Evolutionary conservation across 2,113 vertebrate species (phyloP), one percentile per base, ranked within the genome.

Genomic region (Ctenodactylus gundi): DNA sequence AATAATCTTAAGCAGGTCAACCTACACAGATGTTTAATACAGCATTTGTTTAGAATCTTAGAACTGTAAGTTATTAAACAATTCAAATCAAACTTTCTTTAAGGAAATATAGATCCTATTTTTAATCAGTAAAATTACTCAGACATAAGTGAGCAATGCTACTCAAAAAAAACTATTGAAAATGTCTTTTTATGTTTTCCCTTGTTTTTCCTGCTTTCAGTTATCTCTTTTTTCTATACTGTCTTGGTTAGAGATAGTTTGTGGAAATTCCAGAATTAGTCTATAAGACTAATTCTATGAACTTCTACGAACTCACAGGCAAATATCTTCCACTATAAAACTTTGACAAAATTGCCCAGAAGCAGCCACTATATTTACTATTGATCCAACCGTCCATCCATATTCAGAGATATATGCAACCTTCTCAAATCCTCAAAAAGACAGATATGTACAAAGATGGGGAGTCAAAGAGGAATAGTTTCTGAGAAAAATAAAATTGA

Each of bases 311-410:
- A 21, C 31, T 62, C 68, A 85, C 20, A 34, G 21, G 31, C 7
- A 39, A 57, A 36, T 27, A 7, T 85, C 27, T 65, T 70, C 12
- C 76, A 68, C 84, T 81, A 34, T 20, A 9, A 6, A 53, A 27
- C 64, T 67, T 5, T 62, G 7, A 58, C 20, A 73, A 60, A 57
- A 14, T 36, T 57, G 2, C 10, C 29, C 77, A 14, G 15, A 7
- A 55, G 15, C 18, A 84, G 15, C 8, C 10, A 3, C 4, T 57
- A 17, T 18, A 21, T 3, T 20, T 90, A 85, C 23, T 4, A 6
- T 5, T 55, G n/a, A 67, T 25, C 1, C 4, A 8, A 5, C n/a
- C n/a, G n/a, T n/a, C n/a, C 4, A 0, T 36, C 14, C 18, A 0
- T 64, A 27, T 53, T 65, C 27, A 72, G 46, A 88, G 81, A 23